These are phyloP conservation scores for Zygothrica quintamaculata DNA, from an alignment of 2,888 invertebrate genomes.

Conservation along the genomic window DNA sequence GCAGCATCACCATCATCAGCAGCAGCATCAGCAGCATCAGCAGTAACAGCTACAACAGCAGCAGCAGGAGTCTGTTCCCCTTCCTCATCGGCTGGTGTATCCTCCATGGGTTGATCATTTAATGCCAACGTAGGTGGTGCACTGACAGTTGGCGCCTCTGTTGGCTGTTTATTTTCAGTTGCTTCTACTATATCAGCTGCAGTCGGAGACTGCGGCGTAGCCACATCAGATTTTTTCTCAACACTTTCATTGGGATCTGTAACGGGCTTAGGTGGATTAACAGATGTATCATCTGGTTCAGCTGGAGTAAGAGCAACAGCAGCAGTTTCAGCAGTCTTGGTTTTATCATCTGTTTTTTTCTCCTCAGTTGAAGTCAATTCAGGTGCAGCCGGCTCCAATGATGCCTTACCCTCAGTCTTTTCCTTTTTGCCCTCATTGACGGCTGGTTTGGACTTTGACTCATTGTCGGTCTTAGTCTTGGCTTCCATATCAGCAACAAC, in stretches of 20 bases:
- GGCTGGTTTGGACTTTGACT: slow-evolving; percentile 27
- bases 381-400: slow-evolving; percentile 16
- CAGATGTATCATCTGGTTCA: slow-evolving; percentile 17
- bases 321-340: slow-evolving; percentile 13
- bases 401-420: slow-evolving; percentile 59
- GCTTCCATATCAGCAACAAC: slow-evolving; percentile 10
- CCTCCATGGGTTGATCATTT: slow-evolving; percentile 76
- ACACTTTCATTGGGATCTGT: too few relatives aligned
- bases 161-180: slow-evolving; percentile 41
- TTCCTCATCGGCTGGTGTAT: slow-evolving; percentile 81
- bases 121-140: slow-evolving; percentile 68
- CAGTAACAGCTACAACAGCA: too few relatives aligned
- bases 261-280: slow-evolving; percentile 27
- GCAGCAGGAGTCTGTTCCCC: too few relatives aligned
- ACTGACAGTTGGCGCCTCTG: slow-evolving; percentile 13
- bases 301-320: neutral
- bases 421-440: slow-evolving; percentile 27
- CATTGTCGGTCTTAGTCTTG: slow-evolving; percentile 47
- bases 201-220: neutral
- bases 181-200: slow-evolving; percentile 1
- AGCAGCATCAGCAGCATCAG: too few relatives aligned
- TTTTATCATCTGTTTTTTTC: slow-evolving; percentile 17
- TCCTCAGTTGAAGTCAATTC: slow-evolving; percentile 19
- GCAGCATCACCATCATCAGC: too few relatives aligned
- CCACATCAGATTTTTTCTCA: too few relatives aligned